phyloP scores from a whole-genome alignment of 2,113 vertebrate genomes.

The Perca flavescens region DNA sequence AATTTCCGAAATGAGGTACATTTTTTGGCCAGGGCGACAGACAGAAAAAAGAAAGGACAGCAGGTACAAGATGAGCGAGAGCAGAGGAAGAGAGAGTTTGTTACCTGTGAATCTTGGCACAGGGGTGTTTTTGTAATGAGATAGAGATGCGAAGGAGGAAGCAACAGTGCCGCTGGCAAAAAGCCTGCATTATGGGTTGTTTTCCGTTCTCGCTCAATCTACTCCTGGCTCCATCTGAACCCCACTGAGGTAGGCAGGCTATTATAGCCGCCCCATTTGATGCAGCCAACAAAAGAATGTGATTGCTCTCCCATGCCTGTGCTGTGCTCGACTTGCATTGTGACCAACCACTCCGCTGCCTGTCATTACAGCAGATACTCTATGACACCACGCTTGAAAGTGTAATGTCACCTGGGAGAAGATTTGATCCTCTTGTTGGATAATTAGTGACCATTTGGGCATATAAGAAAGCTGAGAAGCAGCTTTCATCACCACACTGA shows the following conservation, averaged over 20 bases:
- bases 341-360: slow-evolving; percentile 24
- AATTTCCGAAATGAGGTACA: slow-evolving; percentile 34
- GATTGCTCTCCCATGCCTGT: slow-evolving; percentile 50
- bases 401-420: slow-evolving; percentile 72
- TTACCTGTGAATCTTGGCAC: slow-evolving; percentile 37
- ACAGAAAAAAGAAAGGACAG: slow-evolving; percentile 23
- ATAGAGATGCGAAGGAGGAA: slow-evolving; percentile 26
- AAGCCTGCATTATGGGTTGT: slow-evolving; percentile 67
- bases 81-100: slow-evolving; percentile 45
- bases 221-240: slow-evolving; percentile 45
- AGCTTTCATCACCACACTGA: slow-evolving; percentile 8
- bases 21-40: slow-evolving; percentile 41
- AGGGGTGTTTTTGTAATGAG: slow-evolving; percentile 55
- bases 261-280: slow-evolving; percentile 54
- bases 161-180: slow-evolving; percentile 31
- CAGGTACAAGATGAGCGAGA: slow-evolving; percentile 8
- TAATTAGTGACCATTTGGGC: slow-evolving; percentile 35
- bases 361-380: slow-evolving; percentile 35
- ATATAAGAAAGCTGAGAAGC: not conserved
- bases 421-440: slow-evolving; percentile 32
- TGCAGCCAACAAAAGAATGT: slow-evolving; percentile 57
- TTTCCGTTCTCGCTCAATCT: slow-evolving; percentile 66
- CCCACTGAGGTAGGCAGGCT: slow-evolving; percentile 46
- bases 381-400: slow-evolving; percentile 56
- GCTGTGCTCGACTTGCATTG: slow-evolving; percentile 38